Evolutionary conservation across 2,888 invertebrate genomes (phyloP).

Genomic region (Drosophila planitibia): DNA sequence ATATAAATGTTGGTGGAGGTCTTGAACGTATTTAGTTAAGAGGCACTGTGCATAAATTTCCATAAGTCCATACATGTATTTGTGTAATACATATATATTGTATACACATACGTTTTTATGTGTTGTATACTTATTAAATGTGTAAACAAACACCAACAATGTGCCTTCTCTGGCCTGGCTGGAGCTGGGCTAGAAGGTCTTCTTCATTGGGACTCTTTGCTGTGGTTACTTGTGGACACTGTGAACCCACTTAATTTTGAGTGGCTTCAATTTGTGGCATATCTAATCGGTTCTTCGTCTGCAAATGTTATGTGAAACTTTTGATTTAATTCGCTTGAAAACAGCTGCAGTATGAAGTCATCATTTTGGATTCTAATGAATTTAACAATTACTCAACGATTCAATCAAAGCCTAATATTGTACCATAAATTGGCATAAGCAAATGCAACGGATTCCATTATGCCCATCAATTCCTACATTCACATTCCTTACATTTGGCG

Average conservation of each 20-base stretch:
- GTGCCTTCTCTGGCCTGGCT: slow-evolving; percentile 28
- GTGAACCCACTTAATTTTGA: slow-evolving; percentile 18
- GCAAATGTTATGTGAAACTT: slow-evolving; percentile 59
- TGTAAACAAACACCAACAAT: slow-evolving; percentile 70
- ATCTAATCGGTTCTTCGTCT: slow-evolving; percentile 29
- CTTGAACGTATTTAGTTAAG: neutral
- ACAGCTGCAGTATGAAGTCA: slow-evolving; percentile 74
- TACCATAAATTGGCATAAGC: neutral
- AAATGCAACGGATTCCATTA: neutral
- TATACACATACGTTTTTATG: neutral
- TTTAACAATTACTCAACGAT: slow-evolving; percentile 11
- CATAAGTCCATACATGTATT: neutral
- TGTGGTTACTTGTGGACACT: slow-evolving; percentile 11
- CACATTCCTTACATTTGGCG: neutral
- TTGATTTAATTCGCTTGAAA: slow-evolving; percentile 20
- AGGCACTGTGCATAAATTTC: neutral
- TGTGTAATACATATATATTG: neutral
- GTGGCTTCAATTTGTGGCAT: slow-evolving; percentile 13
- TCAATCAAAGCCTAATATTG: neutral
- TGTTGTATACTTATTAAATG: slow-evolving; percentile 5
- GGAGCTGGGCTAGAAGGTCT: slow-evolving; percentile 20
- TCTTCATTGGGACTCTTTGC: slow-evolving; percentile 4
- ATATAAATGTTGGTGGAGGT: neutral
- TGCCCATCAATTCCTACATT: neutral
- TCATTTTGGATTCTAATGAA: slow-evolving; percentile 25